A percentile compares a stretch with the other conserved stretches of the same genome.
These are phyloP conservation scores for Orbicella faveolata DNA, from an alignment of 64 coral and sea anemone genomes.

Conservation along the genomic window DNA sequence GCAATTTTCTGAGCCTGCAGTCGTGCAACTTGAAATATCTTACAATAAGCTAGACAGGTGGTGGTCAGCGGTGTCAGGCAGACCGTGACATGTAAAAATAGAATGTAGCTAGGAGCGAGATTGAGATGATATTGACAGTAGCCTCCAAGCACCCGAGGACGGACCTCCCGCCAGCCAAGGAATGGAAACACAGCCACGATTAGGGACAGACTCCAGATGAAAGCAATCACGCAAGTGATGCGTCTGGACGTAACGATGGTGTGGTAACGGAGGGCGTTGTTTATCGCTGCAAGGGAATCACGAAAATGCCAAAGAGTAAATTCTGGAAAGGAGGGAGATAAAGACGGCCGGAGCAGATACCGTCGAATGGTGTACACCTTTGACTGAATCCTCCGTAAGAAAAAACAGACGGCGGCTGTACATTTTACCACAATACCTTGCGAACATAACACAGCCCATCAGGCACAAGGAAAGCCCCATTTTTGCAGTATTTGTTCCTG, in stretches of 20 bases:
- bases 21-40: slow-evolving; percentile 81
- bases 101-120: slow-evolving; percentile 70
- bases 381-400: no score
- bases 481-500: no score
- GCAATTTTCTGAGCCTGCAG: slow-evolving; percentile 78
- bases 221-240: slow-evolving; percentile 41
- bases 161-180: slow-evolving; percentile 72
- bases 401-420: no score
- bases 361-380: no score
- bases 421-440: no score
- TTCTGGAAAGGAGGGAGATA: no score
- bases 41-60: slow-evolving; percentile 70
- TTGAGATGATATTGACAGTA: slow-evolving; percentile 88
- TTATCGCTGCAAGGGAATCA: slow-evolving; percentile 55
- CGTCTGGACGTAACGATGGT: slow-evolving; percentile 60
- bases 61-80: slow-evolving; percentile 74
- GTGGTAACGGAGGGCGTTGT: slow-evolving; percentile 73
- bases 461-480: no score
- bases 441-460: no score
- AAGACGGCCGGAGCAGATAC: background rate
- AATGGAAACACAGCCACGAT: slow-evolving; percentile 65
- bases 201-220: slow-evolving; percentile 69
- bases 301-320: background rate
- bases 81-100: slow-evolving; percentile 71
- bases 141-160: slow-evolving; percentile 41